Percentiles rank a stretch among this genome's conserved stretches.
Conservation (phyloP, 1,140 invertebrate species). For the Apolygus lucorum region DNA sequence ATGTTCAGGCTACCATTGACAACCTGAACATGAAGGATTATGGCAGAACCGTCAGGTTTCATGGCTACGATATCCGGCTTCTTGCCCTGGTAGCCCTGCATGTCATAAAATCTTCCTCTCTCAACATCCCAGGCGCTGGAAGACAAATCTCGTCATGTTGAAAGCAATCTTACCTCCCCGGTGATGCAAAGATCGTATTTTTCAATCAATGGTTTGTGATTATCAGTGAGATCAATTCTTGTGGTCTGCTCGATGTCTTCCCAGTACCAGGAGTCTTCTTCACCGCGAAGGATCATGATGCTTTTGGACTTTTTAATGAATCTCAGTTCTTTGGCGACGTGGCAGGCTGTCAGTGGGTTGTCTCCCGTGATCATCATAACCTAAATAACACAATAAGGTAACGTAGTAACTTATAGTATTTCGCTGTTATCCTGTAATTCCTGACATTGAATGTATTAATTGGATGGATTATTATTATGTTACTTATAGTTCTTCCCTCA, state of each 20-base stretch:
- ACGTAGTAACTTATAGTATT: no score
- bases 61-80: no score
- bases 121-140: no score
- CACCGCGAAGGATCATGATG: constrained; percentile 61
- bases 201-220: constrained; percentile 36
- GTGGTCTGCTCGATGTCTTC: constrained; percentile 68
- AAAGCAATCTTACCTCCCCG: constrained; percentile 54
- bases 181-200: constrained; percentile 86
- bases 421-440: no score
- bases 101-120: no score
- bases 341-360: constrained; percentile 96
- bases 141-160: neutral
- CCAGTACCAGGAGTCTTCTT: constrained; percentile 58
- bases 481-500: no score
- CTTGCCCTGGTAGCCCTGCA: no score
- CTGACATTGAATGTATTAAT: no score
- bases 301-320: constrained; percentile 65
- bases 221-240: constrained; percentile 47
- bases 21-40: no score
- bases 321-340: constrained; percentile 89
- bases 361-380: constrained; percentile 99
- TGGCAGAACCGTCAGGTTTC: no score
- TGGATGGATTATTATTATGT: no score
- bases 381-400: constrained; percentile 39
- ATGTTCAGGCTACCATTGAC: no score